Base-by-base conservation (phyloP, 2,113 vertebrate species). In the Nycticorax nycticorax region DNA sequence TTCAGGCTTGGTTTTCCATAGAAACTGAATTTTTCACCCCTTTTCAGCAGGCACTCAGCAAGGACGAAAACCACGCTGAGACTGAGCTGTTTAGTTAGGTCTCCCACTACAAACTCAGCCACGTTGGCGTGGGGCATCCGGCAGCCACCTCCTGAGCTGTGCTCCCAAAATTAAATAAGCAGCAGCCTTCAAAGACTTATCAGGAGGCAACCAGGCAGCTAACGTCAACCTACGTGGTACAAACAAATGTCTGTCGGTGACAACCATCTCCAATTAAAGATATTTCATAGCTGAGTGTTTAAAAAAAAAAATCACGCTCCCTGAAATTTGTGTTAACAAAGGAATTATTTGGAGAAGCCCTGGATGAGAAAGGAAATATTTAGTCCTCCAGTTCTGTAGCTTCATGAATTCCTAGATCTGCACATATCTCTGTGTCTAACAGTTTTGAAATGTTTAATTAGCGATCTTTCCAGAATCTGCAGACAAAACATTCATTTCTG, bases 111-210 rank as follows among this genome's bases (percentile, higher is more conserved):
- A 75, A 77, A 55, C 2, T 3, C 32, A 32, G n/a, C 16, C n/a
- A 8, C 0, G 0, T 11, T 37, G 22, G 21, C 2, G 0, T 19
- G 22, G 18, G 12, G 14, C 35, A 56, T 20, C 37, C 41, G 57
- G 57, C 63, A 84, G 26, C 28, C 35, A 18, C 17, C 59, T 56
- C 66, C 52, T 3, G 2, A 83, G 8, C 26, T 21, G 13, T 6
- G 12, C 39, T 39, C 23, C 6, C 45, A 35, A 76, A 76, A 63
- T 13, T 63, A 81, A 88, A 72, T 2, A n/a, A 84, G 13, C 45
- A 63, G 18, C 55, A 66, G 6, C 15, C 41, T 43, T 74, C 47
- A 50, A 60, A 57, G n/a, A 59, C 6, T 62, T 79, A 4, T 69
- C 45, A 69, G 62, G 32, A 71, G 23, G 41, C 24, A 76, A 37